These are phyloP conservation scores for Parnassius orleans DNA, from an alignment of 2,888 invertebrate genomes.

Conservation along the genomic window DNA sequence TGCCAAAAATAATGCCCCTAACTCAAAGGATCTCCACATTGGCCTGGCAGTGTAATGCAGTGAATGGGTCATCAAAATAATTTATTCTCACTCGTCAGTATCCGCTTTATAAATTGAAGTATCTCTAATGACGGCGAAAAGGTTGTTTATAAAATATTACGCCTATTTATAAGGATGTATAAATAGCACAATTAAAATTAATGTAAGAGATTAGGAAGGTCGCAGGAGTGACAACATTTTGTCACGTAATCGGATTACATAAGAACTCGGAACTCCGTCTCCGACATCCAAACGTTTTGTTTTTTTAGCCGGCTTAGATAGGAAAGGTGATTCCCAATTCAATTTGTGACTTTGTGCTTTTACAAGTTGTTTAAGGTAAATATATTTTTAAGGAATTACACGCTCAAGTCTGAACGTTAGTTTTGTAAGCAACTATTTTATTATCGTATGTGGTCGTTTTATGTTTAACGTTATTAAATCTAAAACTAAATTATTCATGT, in stretches of 20 bases:
- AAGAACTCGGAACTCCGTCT: constrained; percentile 44
- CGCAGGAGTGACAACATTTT: constrained; percentile 49
- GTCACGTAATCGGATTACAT: constrained; percentile 59
- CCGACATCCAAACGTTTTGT: constrained; percentile 37
- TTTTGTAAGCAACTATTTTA: constrained; percentile 12
- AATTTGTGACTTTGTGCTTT: constrained; percentile 31
- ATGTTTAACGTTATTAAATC: no score
- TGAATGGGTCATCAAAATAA: constrained; percentile 28
- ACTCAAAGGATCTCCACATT: constrained; percentile 29
- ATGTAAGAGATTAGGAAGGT: constrained; percentile 50
- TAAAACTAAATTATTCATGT: no score
- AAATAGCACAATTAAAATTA: constrained; percentile 49
- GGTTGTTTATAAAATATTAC: constrained; percentile 27
- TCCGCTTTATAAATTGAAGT: constrained; percentile 22
- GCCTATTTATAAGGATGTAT: constrained; percentile 32
- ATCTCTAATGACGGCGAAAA: constrained; percentile 15
- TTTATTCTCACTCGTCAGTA: constrained; percentile 28
- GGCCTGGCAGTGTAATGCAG: constrained; percentile 28
- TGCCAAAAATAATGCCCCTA: constrained; percentile 30
- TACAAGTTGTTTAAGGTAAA: constrained; percentile 27
- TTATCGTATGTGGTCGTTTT: not conserved
- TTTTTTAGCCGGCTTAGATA: constrained; percentile 30
- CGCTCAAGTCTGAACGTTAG: constrained; percentile 4
- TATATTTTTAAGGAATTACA: constrained; percentile 24
- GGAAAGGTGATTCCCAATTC: constrained; percentile 28